A percentile compares a stretch with the other conserved stretches of the same genome.
phyloP scores from a whole-genome alignment of 2,113 vertebrate genomes.

The Numida meleagris region DNA sequence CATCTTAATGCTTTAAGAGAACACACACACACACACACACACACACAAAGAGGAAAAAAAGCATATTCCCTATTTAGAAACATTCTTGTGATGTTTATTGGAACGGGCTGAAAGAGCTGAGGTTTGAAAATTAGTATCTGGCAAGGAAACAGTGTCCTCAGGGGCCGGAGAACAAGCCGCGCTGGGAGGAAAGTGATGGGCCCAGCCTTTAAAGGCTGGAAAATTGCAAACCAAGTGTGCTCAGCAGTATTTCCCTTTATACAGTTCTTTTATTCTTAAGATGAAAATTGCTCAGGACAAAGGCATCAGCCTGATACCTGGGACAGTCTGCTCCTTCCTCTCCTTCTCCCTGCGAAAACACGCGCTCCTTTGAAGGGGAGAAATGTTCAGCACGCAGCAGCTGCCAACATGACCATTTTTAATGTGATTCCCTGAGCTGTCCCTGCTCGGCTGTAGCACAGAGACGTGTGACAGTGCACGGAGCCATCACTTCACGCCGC shows the following conservation, averaged over 20 bases:
- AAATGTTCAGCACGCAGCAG: slow-evolving; percentile 30
- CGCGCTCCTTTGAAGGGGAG: slow-evolving; percentile 21
- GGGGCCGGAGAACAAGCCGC: slow-evolving; percentile 63
- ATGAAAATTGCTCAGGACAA: slow-evolving; percentile 67
- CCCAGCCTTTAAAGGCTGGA: slow-evolving; percentile 65
- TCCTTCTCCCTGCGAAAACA: slow-evolving; percentile 2
- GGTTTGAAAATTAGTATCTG: slow-evolving; percentile 71
- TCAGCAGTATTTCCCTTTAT: slow-evolving; percentile 71
- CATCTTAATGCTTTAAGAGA: slow-evolving; percentile 4
- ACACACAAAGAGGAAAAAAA: too few species aligned
- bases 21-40: too few species aligned
- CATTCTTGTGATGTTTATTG: slow-evolving; percentile 71
- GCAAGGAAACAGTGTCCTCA: slow-evolving; percentile 71
- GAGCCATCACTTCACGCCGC: neutral
- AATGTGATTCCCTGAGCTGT: slow-evolving; percentile 24
- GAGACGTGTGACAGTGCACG: slow-evolving; percentile 40
- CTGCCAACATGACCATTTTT: slow-evolving; percentile 59
- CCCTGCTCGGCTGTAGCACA: neutral
- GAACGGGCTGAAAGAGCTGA: slow-evolving; percentile 68
- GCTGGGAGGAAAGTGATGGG: slow-evolving; percentile 64
- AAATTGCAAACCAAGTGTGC: slow-evolving; percentile 66
- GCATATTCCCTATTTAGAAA: slow-evolving; percentile 59
- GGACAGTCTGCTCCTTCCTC: slow-evolving; percentile 51
- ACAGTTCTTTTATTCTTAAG: slow-evolving; percentile 61
- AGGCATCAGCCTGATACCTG: slow-evolving; percentile 30